These are phyloP conservation scores for Semotilus atromaculatus DNA, from an alignment of 2,797 vertebrate species.

Conservation along the genomic window DNA sequence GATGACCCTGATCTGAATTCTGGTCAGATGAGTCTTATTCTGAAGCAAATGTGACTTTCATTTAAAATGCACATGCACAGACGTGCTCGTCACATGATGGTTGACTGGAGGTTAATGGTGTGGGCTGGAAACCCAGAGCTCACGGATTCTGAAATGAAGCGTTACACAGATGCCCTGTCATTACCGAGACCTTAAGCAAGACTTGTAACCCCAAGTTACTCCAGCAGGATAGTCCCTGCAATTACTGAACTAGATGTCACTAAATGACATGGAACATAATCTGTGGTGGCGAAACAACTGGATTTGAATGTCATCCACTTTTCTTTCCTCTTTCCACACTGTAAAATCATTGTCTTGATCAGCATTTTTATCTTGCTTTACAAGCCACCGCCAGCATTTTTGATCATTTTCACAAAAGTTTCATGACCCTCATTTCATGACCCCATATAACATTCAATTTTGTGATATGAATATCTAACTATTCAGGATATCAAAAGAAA, in stretches of 20 bases:
- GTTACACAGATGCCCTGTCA: slow-evolving; percentile 15
- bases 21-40: slow-evolving; percentile 53
- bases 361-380: neutral
- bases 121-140: slow-evolving; percentile 15
- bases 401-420: neutral
- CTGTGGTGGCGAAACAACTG: slow-evolving; percentile 9
- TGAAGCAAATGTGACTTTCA: slow-evolving; percentile 68
- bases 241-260: slow-evolving; percentile 10
- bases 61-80: slow-evolving; percentile 47
- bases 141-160: neutral
- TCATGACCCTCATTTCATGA: too few species aligned
- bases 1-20: slow-evolving; percentile 32
- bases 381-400: neutral
- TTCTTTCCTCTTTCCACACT: neutral
- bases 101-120: slow-evolving; percentile 21
- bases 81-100: slow-evolving; percentile 39
- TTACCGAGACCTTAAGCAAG: slow-evolving; percentile 18
- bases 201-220: slow-evolving; percentile 16
- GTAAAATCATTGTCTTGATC: neutral
- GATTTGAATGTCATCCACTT: slow-evolving; percentile 35
- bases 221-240: neutral
- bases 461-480: neutral
- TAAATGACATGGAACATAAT: slow-evolving; percentile 20
- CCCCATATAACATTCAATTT: too few species aligned
- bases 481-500: neutral